A percentile compares a stretch with the other conserved stretches of the same genome.
Evolutionary conservation across 2,113 vertebrate genomes (phyloP).

Genomic region (Channa maculata): DNA sequence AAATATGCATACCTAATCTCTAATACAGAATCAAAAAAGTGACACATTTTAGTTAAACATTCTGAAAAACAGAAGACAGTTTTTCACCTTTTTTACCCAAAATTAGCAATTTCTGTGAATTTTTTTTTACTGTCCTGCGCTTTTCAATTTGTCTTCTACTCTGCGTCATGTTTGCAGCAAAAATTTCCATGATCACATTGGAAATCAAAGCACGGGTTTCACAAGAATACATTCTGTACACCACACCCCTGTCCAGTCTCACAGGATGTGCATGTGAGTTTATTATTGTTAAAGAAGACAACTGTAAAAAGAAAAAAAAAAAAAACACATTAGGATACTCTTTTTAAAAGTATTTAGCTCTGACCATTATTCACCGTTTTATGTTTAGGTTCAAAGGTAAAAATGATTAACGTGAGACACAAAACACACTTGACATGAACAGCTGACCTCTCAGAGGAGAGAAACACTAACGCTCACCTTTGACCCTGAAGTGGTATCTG

Average conservation of each 20-base stretch:
- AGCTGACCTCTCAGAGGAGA: neutral
- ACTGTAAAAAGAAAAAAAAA: too few species aligned
- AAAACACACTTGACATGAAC: neutral
- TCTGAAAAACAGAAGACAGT: neutral
- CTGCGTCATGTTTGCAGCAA: neutral
- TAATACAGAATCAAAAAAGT: neutral
- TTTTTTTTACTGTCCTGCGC: neutral
- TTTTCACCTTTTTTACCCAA: too few species aligned
- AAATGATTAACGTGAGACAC: neutral
- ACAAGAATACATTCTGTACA: neutral
- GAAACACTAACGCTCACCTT: slow-evolving; percentile 84
- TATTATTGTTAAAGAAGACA: neutral
- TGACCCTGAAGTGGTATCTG: slow-evolving; percentile 84
- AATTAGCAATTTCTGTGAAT: neutral
- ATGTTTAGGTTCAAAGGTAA: neutral
- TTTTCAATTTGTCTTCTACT: too few species aligned
- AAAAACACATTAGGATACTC: too few species aligned
- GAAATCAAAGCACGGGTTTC: slow-evolving; percentile 3
- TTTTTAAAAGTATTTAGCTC: neutral
- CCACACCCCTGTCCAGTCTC: slow-evolving; percentile 8
- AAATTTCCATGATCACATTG: slow-evolving; percentile 12
- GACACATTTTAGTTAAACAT: neutral
- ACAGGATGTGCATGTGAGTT: slow-evolving; percentile 39
- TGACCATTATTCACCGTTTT: neutral
- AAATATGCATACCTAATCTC: neutral